Evolutionary conservation across 2,888 invertebrate species (phyloP).

Genomic region (Pachymerium ferrugineum): DNA sequence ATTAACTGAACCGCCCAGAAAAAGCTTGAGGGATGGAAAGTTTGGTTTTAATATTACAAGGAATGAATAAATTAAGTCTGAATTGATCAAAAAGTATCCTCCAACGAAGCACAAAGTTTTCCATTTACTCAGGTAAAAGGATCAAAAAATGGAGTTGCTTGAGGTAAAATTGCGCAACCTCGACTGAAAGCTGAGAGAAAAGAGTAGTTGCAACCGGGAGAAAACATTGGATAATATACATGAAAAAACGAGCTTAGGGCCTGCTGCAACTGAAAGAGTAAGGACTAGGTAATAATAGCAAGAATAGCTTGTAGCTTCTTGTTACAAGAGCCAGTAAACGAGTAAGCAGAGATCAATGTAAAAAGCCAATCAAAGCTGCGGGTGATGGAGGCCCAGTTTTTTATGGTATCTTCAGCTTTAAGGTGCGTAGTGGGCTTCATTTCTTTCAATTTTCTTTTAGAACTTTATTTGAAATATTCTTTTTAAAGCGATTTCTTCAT

Average conservation of each 20-base stretch:
- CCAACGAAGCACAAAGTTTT: no score
- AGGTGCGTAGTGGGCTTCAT: not conserved
- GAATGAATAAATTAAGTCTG: conserved; percentile 9
- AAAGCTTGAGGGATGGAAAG: not conserved
- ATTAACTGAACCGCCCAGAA: not conserved
- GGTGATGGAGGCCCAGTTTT: not conserved
- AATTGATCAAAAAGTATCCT: not conserved
- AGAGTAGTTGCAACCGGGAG: no score
- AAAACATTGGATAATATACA: no score
- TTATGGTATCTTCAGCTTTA: not conserved
- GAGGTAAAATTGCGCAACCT: no score
- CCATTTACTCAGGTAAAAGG: not conserved
- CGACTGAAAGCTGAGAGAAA: no score
- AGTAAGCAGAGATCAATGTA: not conserved
- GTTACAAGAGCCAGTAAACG: no score
- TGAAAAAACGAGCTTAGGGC: no score
- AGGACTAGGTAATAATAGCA: no score
- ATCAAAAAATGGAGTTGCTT: no score
- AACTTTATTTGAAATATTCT: not conserved
- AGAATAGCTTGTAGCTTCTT: no score
- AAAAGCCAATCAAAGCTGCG: not conserved
- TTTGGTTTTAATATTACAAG: conserved; percentile 14
- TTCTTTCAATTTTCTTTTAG: not conserved
- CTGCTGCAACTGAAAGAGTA: no score
- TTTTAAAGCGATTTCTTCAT: not conserved